These are phyloP conservation scores for Empis livida DNA, from an alignment of 2,888 invertebrate species.

Conservation along the genomic window DNA sequence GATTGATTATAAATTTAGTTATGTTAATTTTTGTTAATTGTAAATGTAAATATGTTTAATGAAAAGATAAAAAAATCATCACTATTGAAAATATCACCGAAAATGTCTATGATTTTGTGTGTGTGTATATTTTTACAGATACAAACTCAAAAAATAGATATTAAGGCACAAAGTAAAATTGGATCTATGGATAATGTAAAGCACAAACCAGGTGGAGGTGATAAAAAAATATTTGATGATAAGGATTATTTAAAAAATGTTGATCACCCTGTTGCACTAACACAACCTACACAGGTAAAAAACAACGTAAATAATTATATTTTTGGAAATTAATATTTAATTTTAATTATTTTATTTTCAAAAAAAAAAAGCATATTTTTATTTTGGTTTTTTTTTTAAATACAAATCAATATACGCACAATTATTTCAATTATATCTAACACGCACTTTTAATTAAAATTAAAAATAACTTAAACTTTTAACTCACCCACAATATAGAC, in stretches of 20 bases:
- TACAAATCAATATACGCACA: too few relatives aligned
- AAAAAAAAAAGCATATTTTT: slow-evolving; percentile 1
- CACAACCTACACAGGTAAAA: slow-evolving; percentile 44
- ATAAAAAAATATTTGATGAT: slow-evolving; percentile 87
- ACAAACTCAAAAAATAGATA: slow-evolving; percentile 78
- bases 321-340: background rate
- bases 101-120: background rate
- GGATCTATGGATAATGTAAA: slow-evolving; percentile 79
- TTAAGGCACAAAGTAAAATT: slow-evolving; percentile 85
- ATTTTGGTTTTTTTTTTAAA: background rate
- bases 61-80: background rate
- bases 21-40: too few relatives aligned
- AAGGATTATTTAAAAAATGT: slow-evolving; percentile 79
- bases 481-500: too few relatives aligned
- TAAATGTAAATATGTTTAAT: background rate
- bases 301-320: slow-evolving; percentile 7
- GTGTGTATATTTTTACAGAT: slow-evolving; percentile 43
- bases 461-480: too few relatives aligned
- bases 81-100: background rate
- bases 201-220: slow-evolving; percentile 86
- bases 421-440: too few relatives aligned
- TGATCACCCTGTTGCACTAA: slow-evolving; percentile 42
- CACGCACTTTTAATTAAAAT: too few relatives aligned
- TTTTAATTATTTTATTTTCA: too few relatives aligned
- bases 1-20: too few relatives aligned